phyloP scores from a whole-genome alignment of 35 echinoderm and acorn worm species.

The Acanthaster planci region DNA sequence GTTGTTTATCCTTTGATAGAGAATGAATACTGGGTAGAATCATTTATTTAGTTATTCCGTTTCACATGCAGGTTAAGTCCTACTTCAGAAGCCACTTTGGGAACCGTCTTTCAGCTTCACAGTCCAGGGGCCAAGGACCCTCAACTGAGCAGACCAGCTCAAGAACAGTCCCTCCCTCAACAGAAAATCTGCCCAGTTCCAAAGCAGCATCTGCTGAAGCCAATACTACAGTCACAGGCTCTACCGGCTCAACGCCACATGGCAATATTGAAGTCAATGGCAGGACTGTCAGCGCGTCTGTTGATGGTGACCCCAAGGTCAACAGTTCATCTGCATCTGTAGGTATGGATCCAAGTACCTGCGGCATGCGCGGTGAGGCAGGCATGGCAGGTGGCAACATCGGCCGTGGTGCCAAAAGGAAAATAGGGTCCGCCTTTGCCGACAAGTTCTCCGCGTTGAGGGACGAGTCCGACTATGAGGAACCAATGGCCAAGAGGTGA shows the following conservation, averaged over 20 bases:
- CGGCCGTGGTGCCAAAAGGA: background rate
- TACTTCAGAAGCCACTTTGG: constrained; percentile 24
- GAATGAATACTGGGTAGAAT: too few species aligned
- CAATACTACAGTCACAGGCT: background rate
- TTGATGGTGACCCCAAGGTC: background rate
- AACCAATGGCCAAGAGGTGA: constrained; percentile 31
- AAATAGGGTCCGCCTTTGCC: constrained; percentile 44
- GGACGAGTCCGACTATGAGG: constrained; percentile 30
- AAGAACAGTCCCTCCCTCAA: background rate
- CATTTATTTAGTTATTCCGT: too few species aligned
- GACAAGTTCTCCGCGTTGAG: constrained; percentile 40
- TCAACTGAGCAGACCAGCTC: background rate
- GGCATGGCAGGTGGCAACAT: background rate
- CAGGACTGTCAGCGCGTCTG: background rate
- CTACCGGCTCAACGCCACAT: too few species aligned
- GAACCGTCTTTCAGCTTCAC: background rate
- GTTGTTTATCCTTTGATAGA: too few species aligned
- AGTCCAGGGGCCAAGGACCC: background rate
- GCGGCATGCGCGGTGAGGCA: too few species aligned
- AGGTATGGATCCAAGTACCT: constrained; percentile 9
- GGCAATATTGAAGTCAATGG: background rate
- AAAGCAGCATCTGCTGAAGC: background rate
- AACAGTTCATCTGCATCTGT: background rate
- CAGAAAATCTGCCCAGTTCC: background rate
- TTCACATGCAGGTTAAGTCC: constrained; percentile 8